Evolutionary conservation across 2,113 vertebrate species (phyloP).

Genomic region (Paedocypris sp.): DNA sequence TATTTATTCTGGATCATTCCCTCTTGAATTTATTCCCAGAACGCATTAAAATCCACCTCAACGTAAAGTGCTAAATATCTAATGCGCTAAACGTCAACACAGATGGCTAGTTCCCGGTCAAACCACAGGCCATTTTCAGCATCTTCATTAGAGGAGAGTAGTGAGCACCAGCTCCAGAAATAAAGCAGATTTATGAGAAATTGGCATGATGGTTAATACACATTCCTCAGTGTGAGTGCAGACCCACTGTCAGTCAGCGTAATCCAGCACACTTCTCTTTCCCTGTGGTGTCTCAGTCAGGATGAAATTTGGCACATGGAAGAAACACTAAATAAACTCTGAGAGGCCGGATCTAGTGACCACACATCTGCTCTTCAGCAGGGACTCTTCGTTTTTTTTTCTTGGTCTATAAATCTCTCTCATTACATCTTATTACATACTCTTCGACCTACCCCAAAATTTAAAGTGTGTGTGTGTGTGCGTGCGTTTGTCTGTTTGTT

Average conservation of each 20-base stretch:
- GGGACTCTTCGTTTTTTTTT: conserved; percentile 8
- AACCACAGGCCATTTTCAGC: conserved; percentile 12
- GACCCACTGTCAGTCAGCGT: conserved; percentile 15
- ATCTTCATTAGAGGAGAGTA: conserved; percentile 23
- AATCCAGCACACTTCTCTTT: background rate
- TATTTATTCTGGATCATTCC: background rate
- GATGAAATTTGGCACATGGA: conserved; percentile 22
- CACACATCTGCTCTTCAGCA: conserved; percentile 11
- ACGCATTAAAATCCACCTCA: conserved; percentile 6
- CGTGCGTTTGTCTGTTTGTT: no score
- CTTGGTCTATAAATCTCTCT: conserved; percentile 33
- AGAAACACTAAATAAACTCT: conserved; percentile 19
- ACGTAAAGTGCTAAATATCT: conserved; percentile 29
- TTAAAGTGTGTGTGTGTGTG: no score
- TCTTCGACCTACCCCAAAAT: background rate
- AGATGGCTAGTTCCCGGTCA: conserved; percentile 22
- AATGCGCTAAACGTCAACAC: conserved; percentile 28
- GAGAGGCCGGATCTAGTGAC: conserved; percentile 21
- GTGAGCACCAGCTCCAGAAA: conserved; percentile 9
- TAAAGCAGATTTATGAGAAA: conserved; percentile 35
- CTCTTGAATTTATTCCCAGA: background rate
- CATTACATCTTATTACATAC: conserved; percentile 8
- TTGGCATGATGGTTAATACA: conserved; percentile 20
- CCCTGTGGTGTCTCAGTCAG: conserved; percentile 23
- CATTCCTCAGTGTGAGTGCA: conserved; percentile 17